Evolutionary conservation across 2,797 vertebrate genomes (phyloP).

Genomic region (Selene dorsalis): DNA sequence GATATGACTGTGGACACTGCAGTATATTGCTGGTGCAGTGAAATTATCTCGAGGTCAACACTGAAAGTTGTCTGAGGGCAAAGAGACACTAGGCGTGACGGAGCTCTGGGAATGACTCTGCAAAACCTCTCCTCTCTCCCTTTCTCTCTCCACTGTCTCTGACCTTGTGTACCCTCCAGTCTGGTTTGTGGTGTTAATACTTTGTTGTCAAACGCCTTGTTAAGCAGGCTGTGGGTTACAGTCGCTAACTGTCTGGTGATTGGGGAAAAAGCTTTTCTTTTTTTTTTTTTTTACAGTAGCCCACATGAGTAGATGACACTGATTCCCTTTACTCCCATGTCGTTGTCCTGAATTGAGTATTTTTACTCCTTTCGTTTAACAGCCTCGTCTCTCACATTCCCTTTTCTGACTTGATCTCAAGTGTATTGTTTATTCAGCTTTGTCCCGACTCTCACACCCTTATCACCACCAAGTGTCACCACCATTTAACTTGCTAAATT

Average conservation of each 20-base stretch:
- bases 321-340: slow-evolving; percentile 6
- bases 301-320: slow-evolving; percentile 34
- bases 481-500: slow-evolving; percentile 43
- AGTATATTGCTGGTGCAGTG: slow-evolving; percentile 61
- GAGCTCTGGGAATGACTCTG: slow-evolving; percentile 68
- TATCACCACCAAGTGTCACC: slow-evolving; percentile 32
- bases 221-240: slow-evolving; percentile 59
- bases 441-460: slow-evolving; percentile 23
- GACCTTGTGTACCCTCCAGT: slow-evolving; percentile 62
- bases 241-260: slow-evolving; percentile 54
- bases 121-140: slow-evolving; percentile 59
- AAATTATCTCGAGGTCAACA: slow-evolving; percentile 72
- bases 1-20: slow-evolving; percentile 49
- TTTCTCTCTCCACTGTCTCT: slow-evolving; percentile 39
- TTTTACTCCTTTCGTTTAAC: background rate
- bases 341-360: slow-evolving; percentile 11
- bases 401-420: slow-evolving; percentile 8
- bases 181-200: slow-evolving; percentile 59
- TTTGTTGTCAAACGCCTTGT: slow-evolving; percentile 70
- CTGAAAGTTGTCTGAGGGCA: slow-evolving; percentile 71
- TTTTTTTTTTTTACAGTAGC: slow-evolving; percentile 43
- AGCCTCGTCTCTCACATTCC: background rate
- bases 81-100: slow-evolving; percentile 66
- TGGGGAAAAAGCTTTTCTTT: slow-evolving; percentile 20
- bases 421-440: slow-evolving; percentile 49